Conservation (phyloP, 2,113 vertebrate species). For the Struthio camelus region DNA sequence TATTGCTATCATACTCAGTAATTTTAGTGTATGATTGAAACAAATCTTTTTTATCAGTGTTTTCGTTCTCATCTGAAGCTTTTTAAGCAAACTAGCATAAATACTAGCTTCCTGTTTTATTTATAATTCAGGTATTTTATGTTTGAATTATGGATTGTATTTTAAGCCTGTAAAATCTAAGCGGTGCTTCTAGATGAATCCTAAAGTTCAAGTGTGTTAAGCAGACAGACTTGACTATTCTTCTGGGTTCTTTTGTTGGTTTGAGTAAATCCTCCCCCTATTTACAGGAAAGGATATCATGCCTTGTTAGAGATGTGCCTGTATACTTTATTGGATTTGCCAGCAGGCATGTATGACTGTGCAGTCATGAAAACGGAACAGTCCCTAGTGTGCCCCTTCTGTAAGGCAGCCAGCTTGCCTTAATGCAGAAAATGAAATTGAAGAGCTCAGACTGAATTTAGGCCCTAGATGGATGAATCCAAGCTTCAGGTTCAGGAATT, state of each 20-base stretch:
- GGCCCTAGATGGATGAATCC: not conserved
- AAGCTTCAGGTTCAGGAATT: not conserved
- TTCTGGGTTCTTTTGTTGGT: not conserved
- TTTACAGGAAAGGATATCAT: not conserved
- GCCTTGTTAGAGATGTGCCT: not conserved
- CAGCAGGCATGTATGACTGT: not conserved
- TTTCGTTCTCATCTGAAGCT: not conserved
- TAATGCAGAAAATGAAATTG: not conserved
- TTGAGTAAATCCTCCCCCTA: not conserved
- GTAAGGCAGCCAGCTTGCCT: not conserved
- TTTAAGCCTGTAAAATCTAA: not conserved
- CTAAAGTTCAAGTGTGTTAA: fast-evolving
- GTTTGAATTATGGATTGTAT: not conserved
- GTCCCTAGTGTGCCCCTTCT: not conserved
- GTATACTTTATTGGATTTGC: not conserved
- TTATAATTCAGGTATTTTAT: not conserved
- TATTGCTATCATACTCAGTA: not conserved
- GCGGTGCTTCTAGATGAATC: not conserved
- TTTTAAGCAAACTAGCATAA: not conserved
- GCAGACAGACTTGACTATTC: not conserved
- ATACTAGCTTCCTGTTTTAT: not conserved
- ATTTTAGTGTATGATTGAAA: not conserved
- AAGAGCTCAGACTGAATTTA: not conserved
- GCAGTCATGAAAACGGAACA: not conserved
- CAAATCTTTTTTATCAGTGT: not conserved